phyloP scores from a whole-genome alignment of 1,140 invertebrate species.

The Drosophila kikkawai region DNA sequence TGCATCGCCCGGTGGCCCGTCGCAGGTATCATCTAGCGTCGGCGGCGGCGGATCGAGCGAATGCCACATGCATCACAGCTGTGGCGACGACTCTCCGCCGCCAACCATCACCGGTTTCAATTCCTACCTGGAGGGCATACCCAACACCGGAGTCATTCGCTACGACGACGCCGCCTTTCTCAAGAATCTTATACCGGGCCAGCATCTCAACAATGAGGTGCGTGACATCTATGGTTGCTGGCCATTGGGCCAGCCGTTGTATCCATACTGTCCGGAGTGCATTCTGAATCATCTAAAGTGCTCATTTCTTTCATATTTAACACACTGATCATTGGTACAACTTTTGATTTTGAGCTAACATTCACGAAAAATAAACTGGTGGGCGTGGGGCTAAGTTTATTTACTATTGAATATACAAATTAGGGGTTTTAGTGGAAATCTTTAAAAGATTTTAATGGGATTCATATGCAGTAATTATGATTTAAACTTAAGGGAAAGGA shows the following conservation, averaged over 20 bases:
- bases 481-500: neutral
- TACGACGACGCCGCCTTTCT: constrained; percentile 86
- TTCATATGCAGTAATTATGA: neutral
- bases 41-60: constrained; percentile 39
- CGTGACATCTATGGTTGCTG: constrained; percentile 3
- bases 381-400: neutral
- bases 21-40: constrained; percentile 20
- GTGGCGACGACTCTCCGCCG: constrained; percentile 82
- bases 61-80: constrained; percentile 76
- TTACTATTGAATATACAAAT: neutral
- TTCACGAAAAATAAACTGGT: constrained; percentile 15
- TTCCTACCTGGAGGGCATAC: constrained; percentile 82
- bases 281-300: neutral
- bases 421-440: neutral
- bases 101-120: constrained; percentile 83
- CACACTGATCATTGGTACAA: constrained; percentile 20
- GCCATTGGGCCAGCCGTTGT: neutral
- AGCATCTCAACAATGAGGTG: constrained; percentile 87
- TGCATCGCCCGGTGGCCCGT: constrained; percentile 5
- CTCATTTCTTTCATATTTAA: constrained; percentile 49
- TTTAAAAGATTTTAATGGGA: no score
- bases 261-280: neutral
- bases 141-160: constrained; percentile 81
- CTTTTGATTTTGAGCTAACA: neutral
- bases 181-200: constrained; percentile 86